These are phyloP conservation scores for Apamea epomidion DNA, from an alignment of 2,888 invertebrate genomes.

Conservation along the genomic window DNA sequence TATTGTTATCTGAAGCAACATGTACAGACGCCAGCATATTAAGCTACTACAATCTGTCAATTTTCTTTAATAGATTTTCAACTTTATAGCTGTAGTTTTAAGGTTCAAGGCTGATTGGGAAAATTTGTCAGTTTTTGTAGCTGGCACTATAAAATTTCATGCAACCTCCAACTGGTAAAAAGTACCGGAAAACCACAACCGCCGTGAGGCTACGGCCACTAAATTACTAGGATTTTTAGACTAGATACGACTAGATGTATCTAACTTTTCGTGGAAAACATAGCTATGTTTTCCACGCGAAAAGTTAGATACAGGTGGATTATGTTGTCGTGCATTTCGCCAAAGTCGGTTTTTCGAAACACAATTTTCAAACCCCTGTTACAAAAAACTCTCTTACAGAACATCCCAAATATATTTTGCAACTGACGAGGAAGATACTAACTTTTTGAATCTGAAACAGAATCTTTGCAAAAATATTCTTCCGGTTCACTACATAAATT, in stretches of 20 bases:
- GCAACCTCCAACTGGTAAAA: constrained; percentile 31
- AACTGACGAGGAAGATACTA: not conserved
- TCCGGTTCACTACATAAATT: not conserved
- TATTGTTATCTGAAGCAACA: constrained; percentile 3
- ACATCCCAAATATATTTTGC: not conserved
- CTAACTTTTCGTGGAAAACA: no score
- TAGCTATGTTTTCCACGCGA: constrained; percentile 1
- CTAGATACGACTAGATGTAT: no score
- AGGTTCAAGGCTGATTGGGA: no score
- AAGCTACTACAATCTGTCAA: no score
- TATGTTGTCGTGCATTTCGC: not conserved
- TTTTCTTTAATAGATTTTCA: no score
- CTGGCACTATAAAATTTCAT: constrained; percentile 43
- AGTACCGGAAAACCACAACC: constrained; percentile 13
- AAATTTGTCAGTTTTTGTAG: not conserved
- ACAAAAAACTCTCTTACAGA: not conserved
- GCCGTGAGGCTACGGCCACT: constrained; percentile 2
- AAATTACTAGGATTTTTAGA: constrained; percentile 40
- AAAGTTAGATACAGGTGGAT: not conserved
- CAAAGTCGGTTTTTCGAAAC: not conserved
- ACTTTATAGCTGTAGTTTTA: no score
- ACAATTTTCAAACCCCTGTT: not conserved
- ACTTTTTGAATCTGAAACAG: not conserved
- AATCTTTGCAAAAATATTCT: not conserved
- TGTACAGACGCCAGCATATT: not conserved